phyloP scores from a whole-genome alignment of 1,140 invertebrate species.

The Pseudomyrmex gracilis region DNA sequence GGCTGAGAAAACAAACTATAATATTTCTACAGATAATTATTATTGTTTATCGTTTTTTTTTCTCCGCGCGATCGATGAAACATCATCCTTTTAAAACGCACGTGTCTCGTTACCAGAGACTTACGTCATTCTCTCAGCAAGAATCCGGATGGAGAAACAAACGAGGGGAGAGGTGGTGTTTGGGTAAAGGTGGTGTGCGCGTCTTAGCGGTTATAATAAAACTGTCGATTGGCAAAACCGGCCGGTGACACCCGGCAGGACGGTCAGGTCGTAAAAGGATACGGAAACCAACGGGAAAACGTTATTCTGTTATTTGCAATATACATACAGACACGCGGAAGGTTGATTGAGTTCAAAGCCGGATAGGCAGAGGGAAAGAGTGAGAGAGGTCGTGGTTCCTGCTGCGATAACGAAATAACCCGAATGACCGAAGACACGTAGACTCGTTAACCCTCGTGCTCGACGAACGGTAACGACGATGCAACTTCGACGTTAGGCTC shows the following conservation, averaged over 20 bases:
- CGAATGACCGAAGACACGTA: constrained; percentile 59
- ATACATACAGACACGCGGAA: constrained; percentile 60
- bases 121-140: neutral
- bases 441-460: constrained; percentile 65
- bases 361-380: constrained; percentile 44
- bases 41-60: neutral
- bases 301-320: constrained; percentile 69
- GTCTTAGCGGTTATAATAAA: constrained; percentile 57
- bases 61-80: neutral
- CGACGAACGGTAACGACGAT: constrained; percentile 66
- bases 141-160: neutral
- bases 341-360: constrained; percentile 76
- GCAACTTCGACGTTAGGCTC: constrained; percentile 54
- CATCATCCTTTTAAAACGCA: neutral
- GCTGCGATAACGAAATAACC: constrained; percentile 67
- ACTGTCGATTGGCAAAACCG: constrained; percentile 52
- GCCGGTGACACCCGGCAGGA: constrained; percentile 18
- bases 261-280: constrained; percentile 46
- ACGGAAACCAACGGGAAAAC: constrained; percentile 61
- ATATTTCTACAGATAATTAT: neutral
- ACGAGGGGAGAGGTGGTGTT: neutral
- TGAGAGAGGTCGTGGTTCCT: constrained; percentile 47
- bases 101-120: neutral
- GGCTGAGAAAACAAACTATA: neutral
- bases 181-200: constrained; percentile 9